phyloP scores from a whole-genome alignment of 2,113 vertebrate genomes.

The Odocoileus virginianus region DNA sequence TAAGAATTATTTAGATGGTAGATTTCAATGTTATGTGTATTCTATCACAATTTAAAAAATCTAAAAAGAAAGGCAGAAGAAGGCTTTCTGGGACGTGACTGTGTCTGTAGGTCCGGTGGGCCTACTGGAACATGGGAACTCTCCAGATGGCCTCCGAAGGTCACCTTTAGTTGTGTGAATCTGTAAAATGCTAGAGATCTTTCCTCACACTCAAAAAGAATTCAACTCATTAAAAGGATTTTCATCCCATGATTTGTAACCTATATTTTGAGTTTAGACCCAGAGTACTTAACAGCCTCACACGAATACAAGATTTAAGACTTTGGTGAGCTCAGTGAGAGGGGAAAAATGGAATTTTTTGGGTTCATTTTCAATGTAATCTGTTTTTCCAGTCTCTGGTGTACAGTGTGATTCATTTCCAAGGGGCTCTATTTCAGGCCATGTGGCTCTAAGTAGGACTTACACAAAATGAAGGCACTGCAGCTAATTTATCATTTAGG shows the following conservation, averaged over 20 bases:
- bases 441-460: not conserved
- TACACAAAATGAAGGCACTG: not conserved
- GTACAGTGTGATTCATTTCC: not conserved
- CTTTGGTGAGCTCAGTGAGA: not conserved
- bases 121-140: accelerated
- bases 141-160: not conserved
- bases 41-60: not conserved
- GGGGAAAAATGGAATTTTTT: not conserved
- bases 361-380: not conserved
- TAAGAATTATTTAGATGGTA: not conserved
- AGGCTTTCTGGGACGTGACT: not conserved
- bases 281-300: not conserved
- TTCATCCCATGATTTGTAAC: slow-evolving; percentile 15
- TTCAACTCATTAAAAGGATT: not conserved
- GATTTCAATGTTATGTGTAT: not conserved
- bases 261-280: not conserved
- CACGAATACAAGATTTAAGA: not conserved
- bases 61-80: not conserved
- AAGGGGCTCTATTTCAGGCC: slow-evolving; percentile 27
- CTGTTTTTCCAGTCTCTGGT: slow-evolving; percentile 20
- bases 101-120: not conserved
- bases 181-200: not conserved
- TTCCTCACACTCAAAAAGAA: not conserved
- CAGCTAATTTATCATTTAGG: not conserved
- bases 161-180: not conserved